A percentile compares a stretch with the other conserved stretches of the same genome.
phyloP scores from a whole-genome alignment of 2,888 invertebrate genomes.

The Tigriopus californicus region DNA sequence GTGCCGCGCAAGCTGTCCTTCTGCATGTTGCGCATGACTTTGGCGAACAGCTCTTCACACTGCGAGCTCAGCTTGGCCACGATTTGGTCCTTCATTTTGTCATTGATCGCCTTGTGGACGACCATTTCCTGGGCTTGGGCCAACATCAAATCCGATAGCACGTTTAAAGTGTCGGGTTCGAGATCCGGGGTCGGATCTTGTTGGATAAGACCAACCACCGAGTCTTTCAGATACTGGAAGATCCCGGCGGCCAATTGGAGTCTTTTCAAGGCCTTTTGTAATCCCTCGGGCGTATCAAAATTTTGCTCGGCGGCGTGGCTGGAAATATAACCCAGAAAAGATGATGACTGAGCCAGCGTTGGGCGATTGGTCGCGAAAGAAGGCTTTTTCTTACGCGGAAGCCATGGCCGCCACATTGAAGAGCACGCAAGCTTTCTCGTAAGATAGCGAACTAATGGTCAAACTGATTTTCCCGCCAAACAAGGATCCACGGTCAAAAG shows the following conservation, averaged over 20 bases:
- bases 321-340: background rate
- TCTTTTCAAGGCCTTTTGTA: slow-evolving; percentile 47
- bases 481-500: slow-evolving; percentile 54
- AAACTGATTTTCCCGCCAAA: slow-evolving; percentile 5
- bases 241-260: slow-evolving; percentile 70
- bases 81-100: slow-evolving; percentile 83
- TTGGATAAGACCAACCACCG: slow-evolving; percentile 53
- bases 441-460: slow-evolving; percentile 62
- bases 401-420: slow-evolving; percentile 92
- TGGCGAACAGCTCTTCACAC: slow-evolving; percentile 81
- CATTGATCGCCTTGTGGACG: slow-evolving; percentile 65
- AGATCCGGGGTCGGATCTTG: slow-evolving; percentile 92
- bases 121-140: slow-evolving; percentile 98
- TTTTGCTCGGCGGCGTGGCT: slow-evolving; percentile 52
- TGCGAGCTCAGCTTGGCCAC: slow-evolving; percentile 81
- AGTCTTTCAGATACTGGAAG: slow-evolving; percentile 56
- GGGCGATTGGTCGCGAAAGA: background rate
- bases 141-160: slow-evolving; percentile 51
- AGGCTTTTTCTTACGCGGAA: slow-evolving; percentile 29
- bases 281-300: slow-evolving; percentile 72
- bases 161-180: slow-evolving; percentile 70
- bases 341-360: background rate
- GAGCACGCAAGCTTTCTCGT: slow-evolving; percentile 81
- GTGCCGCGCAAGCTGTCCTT: slow-evolving; percentile 58
- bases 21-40: slow-evolving; percentile 67